Evolutionary conservation across 1,140 invertebrate species (phyloP).

Genomic region (Macrobrachium nipponense): DNA sequence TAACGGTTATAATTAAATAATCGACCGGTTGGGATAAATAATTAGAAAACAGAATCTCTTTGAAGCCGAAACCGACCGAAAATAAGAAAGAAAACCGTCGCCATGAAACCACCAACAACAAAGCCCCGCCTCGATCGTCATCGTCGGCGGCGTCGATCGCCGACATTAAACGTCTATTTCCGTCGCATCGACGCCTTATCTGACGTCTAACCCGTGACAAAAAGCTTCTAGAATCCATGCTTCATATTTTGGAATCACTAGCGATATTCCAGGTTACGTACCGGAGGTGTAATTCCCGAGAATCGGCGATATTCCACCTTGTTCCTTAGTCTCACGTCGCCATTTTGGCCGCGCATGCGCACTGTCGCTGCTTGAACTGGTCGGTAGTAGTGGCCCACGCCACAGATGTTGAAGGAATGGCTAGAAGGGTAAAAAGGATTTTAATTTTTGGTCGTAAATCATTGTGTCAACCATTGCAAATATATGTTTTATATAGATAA

Average conservation of each 20-base stretch:
- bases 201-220: too few species aligned
- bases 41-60: background rate
- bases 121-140: constrained; percentile 29
- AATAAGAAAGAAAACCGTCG: background rate
- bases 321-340: constrained; percentile 46
- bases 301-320: constrained; percentile 25
- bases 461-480: too few species aligned
- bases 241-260: background rate
- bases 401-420: background rate
- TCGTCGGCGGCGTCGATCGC: background rate
- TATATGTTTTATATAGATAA: too few species aligned
- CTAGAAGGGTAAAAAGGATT: too few species aligned
- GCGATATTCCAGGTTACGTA: background rate
- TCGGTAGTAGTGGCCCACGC: background rate
- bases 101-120: constrained; percentile 20
- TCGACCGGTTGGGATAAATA: background rate
- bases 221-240: background rate
- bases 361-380: background rate
- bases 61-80: background rate
- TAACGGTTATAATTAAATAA: background rate
- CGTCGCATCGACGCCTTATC: background rate
- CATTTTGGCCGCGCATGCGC: constrained; percentile 53
- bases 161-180: background rate
- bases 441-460: too few species aligned
- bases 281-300: constrained; percentile 44